phyloP scores from a whole-genome alignment of 2,888 invertebrate genomes.

The Thecophora atra region DNA sequence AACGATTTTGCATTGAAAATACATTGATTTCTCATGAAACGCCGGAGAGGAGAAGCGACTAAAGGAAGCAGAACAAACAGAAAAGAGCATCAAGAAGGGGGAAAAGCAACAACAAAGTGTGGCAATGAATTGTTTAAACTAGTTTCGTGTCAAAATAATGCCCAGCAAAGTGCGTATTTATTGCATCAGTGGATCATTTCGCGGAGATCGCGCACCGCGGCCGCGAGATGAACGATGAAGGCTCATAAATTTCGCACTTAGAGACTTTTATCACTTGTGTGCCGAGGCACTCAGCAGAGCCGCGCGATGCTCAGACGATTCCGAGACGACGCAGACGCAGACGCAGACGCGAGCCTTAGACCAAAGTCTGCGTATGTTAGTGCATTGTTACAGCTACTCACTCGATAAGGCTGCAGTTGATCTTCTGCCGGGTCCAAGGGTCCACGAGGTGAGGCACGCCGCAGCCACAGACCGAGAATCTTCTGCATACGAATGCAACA shows the following conservation, averaged over 20 bases:
- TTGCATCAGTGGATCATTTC: constrained; percentile 8
- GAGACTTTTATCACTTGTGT: constrained; percentile 30
- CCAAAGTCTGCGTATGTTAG: background rate
- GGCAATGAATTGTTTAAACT: constrained; percentile 16
- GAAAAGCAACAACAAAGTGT: background rate
- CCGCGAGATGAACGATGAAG: constrained; percentile 15
- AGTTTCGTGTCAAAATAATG: constrained; percentile 32
- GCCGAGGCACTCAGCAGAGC: background rate
- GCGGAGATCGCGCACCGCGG: background rate
- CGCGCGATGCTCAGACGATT: background rate
- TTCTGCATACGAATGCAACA: too few species aligned
- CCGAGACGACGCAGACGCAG: background rate
- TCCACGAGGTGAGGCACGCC: background rate
- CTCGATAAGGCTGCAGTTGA: background rate
- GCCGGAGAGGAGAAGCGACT: too few species aligned
- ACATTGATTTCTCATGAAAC: background rate
- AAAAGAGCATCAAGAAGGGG: background rate
- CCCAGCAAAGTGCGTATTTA: constrained; percentile 26
- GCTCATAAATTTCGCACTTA: constrained; percentile 34
- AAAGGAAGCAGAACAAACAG: background rate
- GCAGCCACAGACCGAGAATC: too few species aligned
- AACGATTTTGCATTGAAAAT: background rate
- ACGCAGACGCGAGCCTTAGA: background rate
- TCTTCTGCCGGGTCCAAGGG: background rate
- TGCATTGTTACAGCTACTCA: background rate